These are phyloP conservation scores for Phaedon cochleariae DNA, from an alignment of 2,888 invertebrate species.

Conservation along the genomic window DNA sequence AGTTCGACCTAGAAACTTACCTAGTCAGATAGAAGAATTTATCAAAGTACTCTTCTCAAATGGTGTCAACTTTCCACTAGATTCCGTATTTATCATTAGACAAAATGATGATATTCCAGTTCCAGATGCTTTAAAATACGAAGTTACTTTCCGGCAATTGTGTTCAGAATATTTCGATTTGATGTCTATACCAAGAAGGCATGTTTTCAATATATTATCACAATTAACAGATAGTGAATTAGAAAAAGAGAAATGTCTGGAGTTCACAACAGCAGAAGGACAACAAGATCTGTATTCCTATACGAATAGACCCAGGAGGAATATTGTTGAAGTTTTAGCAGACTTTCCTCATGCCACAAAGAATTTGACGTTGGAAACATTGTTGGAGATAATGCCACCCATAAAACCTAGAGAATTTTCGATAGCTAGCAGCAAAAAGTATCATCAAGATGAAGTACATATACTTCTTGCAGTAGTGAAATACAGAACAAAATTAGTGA, in stretches of 20 bases:
- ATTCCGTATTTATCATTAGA: conserved; percentile 67
- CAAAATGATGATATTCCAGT: conserved; percentile 75
- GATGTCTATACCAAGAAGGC: conserved; percentile 82
- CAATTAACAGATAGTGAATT: conserved; percentile 81
- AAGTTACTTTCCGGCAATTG: conserved; percentile 74
- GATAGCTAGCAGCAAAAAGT: conserved; percentile 79
- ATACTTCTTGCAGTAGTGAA: conserved; percentile 91
- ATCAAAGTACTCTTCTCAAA: conserved; percentile 72
- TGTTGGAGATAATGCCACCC: conserved; percentile 89
- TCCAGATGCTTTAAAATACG: conserved; percentile 69
- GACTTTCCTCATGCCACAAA: conserved; percentile 90
- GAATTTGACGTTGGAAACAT: conserved; percentile 73
- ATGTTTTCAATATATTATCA: conserved; percentile 85
- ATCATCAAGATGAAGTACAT: conserved; percentile 67
- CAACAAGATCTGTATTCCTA: conserved; percentile 92
- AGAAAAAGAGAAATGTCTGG: conserved; percentile 82
- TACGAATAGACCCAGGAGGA: conserved; percentile 85
- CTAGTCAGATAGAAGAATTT: conserved; percentile 76
- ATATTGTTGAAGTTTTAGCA: conserved; percentile 85
- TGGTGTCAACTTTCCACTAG: conserved; percentile 67
- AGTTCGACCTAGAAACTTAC: conserved; percentile 83
- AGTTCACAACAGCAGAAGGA: conserved; percentile 80
- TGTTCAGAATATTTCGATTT: conserved; percentile 89
- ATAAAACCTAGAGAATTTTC: conserved; percentile 93
- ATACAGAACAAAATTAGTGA: conserved; percentile 82